Conservation (phyloP, 2,888 invertebrate genomes). For the Campoletis raptor region DNA sequence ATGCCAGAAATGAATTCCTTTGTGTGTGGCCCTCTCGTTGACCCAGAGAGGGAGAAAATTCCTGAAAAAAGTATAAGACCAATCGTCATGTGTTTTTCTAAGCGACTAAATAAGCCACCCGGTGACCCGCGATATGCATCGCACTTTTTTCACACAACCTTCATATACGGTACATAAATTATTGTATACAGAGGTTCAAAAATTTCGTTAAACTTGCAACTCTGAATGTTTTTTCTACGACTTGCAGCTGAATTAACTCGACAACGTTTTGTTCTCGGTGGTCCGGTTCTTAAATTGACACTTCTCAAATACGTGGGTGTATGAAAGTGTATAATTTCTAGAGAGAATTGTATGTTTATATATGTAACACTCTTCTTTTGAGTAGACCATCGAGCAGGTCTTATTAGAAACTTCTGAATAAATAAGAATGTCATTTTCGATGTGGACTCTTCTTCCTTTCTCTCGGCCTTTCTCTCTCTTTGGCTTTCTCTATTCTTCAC, state of each 20-base stretch:
- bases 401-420: constrained; percentile 60
- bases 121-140: constrained; percentile 19
- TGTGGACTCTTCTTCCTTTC: constrained; percentile 27
- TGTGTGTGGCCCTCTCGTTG: constrained; percentile 6
- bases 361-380: neutral
- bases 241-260: neutral
- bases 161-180: neutral
- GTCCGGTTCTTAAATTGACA: neutral
- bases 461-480: neutral
- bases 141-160: neutral
- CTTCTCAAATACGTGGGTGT: neutral
- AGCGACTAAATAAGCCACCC: constrained; percentile 65
- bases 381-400: constrained; percentile 41
- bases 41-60: constrained; percentile 34
- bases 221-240: neutral
- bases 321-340: neutral
- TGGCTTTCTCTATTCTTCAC: neutral
- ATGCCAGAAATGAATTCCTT: constrained; percentile 38
- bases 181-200: neutral
- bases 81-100: constrained; percentile 69
- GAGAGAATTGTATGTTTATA: neutral
- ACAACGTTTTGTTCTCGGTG: neutral
- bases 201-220: neutral
- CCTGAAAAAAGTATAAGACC: constrained; percentile 25
- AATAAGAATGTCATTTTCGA: constrained; percentile 56